phyloP scores from a whole-genome alignment of 2,113 vertebrate species.

The Pelobates fuscus region DNA sequence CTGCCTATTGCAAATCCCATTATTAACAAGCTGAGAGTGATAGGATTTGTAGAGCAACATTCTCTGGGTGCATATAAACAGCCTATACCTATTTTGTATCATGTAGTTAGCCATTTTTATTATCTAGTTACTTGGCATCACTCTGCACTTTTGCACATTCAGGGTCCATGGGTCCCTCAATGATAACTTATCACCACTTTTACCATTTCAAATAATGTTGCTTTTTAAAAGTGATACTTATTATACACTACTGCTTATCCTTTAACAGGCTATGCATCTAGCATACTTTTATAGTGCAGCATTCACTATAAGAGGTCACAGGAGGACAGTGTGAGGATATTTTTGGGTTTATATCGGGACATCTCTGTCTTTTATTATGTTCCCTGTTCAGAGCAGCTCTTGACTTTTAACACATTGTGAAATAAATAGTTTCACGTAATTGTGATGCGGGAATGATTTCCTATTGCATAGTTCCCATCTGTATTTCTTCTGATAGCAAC shows the following conservation, averaged over 20 bases:
- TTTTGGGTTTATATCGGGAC: constrained; percentile 21
- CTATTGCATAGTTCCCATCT: neutral
- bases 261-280: neutral
- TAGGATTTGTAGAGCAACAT: no score
- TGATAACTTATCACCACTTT: no score
- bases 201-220: no score
- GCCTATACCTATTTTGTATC: no score
- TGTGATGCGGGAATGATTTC: neutral
- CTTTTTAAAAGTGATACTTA: neutral
- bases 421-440: neutral
- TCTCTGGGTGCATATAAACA: no score
- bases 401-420: neutral
- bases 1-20: no score
- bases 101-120: no score
- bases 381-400: neutral
- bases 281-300: neutral
- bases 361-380: constrained; percentile 17
- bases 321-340: constrained; percentile 19
- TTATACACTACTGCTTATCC: neutral
- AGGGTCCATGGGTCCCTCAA: no score
- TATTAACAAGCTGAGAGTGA: no score
- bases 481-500: neutral
- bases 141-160: no score
- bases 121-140: no score
- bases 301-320: neutral